Percentiles rank a stretch among this genome's conserved stretches.
Conservation (phyloP, 2,113 vertebrate species). For the Rhineura floridana region DNA sequence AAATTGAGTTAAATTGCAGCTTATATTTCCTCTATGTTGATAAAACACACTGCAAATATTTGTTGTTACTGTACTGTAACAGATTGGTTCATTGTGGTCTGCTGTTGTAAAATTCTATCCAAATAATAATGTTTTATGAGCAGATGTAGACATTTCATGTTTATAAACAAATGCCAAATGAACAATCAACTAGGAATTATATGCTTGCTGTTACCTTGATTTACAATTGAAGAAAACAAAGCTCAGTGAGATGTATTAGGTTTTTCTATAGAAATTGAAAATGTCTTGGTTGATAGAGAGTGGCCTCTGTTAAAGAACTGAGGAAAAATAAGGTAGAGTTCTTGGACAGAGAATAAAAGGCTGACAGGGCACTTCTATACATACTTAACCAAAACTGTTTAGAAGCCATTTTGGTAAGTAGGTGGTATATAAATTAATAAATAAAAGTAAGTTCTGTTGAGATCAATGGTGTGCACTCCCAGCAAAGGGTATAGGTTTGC, state of each 20-base stretch:
- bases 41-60: neutral
- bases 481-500: neutral
- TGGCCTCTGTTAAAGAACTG: slow-evolving; percentile 8
- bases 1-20: slow-evolving; percentile 7
- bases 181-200: neutral
- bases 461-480: neutral
- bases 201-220: slow-evolving; percentile 27
- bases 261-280: neutral
- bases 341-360: neutral
- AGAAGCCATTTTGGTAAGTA: too few species aligned
- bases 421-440: too few species aligned
- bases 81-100: slow-evolving; percentile 11
- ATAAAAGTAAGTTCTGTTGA: neutral
- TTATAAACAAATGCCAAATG: slow-evolving; percentile 13
- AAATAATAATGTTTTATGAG: slow-evolving; percentile 38
- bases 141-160: neutral
- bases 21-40: neutral
- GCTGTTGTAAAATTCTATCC: slow-evolving; percentile 49
- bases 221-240: slow-evolving; percentile 47
- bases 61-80: slow-evolving; percentile 36
- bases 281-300: slow-evolving; percentile 27
- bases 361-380: neutral
- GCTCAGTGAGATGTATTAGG: neutral
- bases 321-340: slow-evolving; percentile 2
- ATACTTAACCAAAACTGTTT: neutral